These are phyloP conservation scores for Melanerpes aurifrons DNA, from an alignment of 2,113 vertebrate species.

Conservation along the genomic window DNA sequence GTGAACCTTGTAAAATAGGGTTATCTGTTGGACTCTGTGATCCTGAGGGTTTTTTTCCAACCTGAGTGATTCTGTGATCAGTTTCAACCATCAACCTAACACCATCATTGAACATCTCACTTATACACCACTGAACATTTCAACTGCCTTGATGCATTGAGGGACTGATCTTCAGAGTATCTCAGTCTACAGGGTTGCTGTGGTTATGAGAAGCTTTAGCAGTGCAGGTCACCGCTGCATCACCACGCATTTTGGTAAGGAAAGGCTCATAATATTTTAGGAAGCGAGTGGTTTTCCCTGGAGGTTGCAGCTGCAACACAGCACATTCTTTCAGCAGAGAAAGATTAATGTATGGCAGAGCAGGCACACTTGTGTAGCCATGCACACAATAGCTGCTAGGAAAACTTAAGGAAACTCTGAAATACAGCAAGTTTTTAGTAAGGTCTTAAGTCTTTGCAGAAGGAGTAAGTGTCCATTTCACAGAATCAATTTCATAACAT, in stretches of 20 bases:
- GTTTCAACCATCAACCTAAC: too few relatives aligned
- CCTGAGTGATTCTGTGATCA: too few relatives aligned
- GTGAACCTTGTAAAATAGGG: too few relatives aligned
- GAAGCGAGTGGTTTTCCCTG: background rate
- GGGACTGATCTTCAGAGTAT: background rate
- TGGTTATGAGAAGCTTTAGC: background rate
- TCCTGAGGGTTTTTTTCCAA: too few relatives aligned
- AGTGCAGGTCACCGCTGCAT: background rate
- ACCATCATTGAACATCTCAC: background rate
- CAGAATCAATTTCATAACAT: background rate
- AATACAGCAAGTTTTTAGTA: background rate
- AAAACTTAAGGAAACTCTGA: background rate
- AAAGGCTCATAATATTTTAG: constrained; percentile 23
- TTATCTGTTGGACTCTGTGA: too few relatives aligned
- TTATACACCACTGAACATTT: background rate
- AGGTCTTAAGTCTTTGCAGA: background rate
- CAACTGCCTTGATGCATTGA: background rate
- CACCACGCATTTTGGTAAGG: background rate
- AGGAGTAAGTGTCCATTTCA: background rate
- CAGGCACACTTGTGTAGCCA: background rate
- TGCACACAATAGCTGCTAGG: background rate
- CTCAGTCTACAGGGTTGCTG: background rate
- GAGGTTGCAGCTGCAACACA: background rate
- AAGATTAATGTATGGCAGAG: background rate
- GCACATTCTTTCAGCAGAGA: background rate